Evolutionary conservation across 2,797 vertebrate genomes (phyloP), one percentile per base, ranked within the genome.

Genomic region (Centroberyx gerrardi): DNA sequence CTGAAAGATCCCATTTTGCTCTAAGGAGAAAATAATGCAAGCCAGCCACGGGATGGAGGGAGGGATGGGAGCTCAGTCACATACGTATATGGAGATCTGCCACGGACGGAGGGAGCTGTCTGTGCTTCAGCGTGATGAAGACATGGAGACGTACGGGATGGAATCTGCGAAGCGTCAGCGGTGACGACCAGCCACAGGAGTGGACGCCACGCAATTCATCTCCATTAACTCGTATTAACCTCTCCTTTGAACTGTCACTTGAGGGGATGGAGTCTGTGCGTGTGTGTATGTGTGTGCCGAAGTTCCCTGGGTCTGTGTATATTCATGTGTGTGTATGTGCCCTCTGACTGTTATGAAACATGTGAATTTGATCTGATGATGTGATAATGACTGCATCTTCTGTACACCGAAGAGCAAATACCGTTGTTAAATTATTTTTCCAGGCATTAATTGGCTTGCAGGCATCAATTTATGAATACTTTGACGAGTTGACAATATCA

Each of bases 1-100:
- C 75, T 81, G 85, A 89, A 81, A 91, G 81, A 88, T 91, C 87
- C 77, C 82, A 86, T 84, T 90, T 81, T 86, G 78, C 69, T 82
- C 65, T 82, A 60, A 93, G 86, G 85, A 84, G 87, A 83, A 87
- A 80, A 86, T 93, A 92, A 92, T 91, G 84, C 75, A 86, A 92
- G 90, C 73, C 90, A 93, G 89, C 56, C 75, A 62, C 22, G 17
- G 68, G 48, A 49, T 29, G 22, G 52, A n/a, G 53, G 40, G 53
- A 33, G 4, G 53, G 72, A 52, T 27, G 75, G 59, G 80, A 63
- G 75, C 65, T 68, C 22, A 22, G 22, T 22, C 65, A 67, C 65
- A 64, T 74, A 75, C 42, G 60, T 62, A 62, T 61, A 27, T 67
- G 85, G 72, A 69, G 77, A 72, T 65, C 28, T 82, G 86, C 82